A percentile compares a stretch with the other conserved stretches of the same genome.
Conservation (phyloP, 2,113 vertebrate genomes). For the Origma solitaria region DNA sequence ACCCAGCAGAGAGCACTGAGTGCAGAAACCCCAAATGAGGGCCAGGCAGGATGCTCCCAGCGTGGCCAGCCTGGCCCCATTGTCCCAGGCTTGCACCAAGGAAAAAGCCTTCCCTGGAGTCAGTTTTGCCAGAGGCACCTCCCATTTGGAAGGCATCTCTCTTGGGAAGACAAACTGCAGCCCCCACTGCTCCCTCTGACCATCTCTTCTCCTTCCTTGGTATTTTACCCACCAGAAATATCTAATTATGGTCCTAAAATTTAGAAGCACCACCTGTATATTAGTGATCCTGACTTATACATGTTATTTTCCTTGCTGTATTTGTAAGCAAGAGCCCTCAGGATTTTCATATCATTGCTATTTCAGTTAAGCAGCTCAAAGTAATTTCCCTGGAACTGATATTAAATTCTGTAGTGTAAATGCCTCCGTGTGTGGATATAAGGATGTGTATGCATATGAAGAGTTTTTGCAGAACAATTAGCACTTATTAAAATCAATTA, state of each 20-base stretch:
- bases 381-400: neutral
- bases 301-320: neutral
- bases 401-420: neutral
- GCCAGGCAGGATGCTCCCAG: neutral
- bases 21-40: rapidly evolving
- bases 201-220: neutral
- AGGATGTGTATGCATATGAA: neutral
- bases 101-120: neutral
- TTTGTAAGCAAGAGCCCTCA: neutral
- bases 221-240: neutral
- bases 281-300: neutral
- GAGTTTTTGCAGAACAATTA: neutral
- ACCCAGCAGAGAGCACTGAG: neutral
- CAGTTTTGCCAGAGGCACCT: neutral
- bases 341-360: neutral
- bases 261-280: neutral
- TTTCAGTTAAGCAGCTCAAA: neutral
- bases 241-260: neutral
- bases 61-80: rapidly evolving
- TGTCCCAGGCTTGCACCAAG: neutral
- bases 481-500: constrained; percentile 25
- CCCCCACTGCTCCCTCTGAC: neutral
- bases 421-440: neutral
- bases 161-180: rapidly evolving
- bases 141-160: neutral